Evolutionary conservation across 2,888 invertebrate genomes (phyloP).

Genomic region (Thecocarcelia acutangulata): DNA sequence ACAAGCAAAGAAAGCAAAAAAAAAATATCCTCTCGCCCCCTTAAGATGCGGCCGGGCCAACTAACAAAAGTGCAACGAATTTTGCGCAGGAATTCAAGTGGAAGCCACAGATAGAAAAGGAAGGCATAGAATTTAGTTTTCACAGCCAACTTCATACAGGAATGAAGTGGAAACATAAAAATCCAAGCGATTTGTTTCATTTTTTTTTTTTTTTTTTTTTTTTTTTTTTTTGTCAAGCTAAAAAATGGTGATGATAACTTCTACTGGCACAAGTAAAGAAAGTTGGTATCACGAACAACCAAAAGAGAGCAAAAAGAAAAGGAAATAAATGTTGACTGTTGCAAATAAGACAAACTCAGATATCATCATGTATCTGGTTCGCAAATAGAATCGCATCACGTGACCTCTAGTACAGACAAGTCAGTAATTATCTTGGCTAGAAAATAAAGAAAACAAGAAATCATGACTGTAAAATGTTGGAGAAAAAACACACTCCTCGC

Average conservation of each 20-base stretch:
- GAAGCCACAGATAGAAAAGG: conserved; percentile 49
- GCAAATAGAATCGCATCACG: conserved; percentile 61
- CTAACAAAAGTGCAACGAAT: conserved; percentile 24
- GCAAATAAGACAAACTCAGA: conserved; percentile 21
- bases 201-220: conserved; percentile 13
- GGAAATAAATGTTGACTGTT: conserved; percentile 12
- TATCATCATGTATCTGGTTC: conserved; percentile 59
- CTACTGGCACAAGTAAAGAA: conserved; percentile 20
- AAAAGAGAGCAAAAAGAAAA: neutral
- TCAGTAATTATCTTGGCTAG: conserved; percentile 64
- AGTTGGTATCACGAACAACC: neutral
- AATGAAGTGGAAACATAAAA: conserved; percentile 25
- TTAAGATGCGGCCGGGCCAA: neutral
- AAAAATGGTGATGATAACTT: conserved; percentile 43
- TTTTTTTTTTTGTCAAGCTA: no score
- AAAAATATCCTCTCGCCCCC: neutral
- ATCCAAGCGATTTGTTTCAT: conserved; percentile 32
- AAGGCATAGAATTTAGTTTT: conserved; percentile 33
- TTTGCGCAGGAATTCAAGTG: conserved; percentile 51
- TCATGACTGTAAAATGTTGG: conserved; percentile 34
- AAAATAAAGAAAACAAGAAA: conserved; percentile 24
- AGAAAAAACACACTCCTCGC: conserved; percentile 17
- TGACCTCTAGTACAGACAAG: conserved; percentile 64
- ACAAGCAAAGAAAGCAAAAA: conserved; percentile 2
- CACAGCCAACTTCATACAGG: conserved; percentile 31